A percentile compares a stretch with the other conserved stretches of the same genome.
Conservation (phyloP, 1,140 invertebrate genomes). For the Belonocnema kinseyi region DNA sequence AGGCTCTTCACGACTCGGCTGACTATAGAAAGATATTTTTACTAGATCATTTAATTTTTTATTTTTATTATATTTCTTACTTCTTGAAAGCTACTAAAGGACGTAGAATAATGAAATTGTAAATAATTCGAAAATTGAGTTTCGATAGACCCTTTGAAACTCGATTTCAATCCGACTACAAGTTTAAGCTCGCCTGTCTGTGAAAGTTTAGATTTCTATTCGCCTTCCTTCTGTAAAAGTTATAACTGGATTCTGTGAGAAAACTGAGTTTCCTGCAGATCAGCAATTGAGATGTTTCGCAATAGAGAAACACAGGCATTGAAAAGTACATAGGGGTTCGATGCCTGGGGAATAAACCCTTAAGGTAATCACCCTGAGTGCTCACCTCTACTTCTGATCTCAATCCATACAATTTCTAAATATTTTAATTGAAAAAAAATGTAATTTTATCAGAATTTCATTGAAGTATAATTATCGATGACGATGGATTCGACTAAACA, state of each 20-base stretch:
- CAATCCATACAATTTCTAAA: too few relatives aligned
- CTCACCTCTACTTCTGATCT: neutral
- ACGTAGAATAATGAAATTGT: neutral
- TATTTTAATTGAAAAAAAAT: too few relatives aligned
- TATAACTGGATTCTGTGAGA: slow-evolving; percentile 2
- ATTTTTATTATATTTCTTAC: too few relatives aligned
- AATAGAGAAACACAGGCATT: neutral
- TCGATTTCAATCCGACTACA: slow-evolving; percentile 15
- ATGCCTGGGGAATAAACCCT: neutral
- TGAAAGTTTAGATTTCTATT: slow-evolving; percentile 30
- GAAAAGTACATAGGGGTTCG: neutral
- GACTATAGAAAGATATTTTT: neutral
- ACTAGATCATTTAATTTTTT: neutral
- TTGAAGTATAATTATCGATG: too few relatives aligned
- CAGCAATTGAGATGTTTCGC: slow-evolving; percentile 22
- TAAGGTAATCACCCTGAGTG: neutral
- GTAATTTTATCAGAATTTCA: too few relatives aligned
- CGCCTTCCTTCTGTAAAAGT: slow-evolving; percentile 12
- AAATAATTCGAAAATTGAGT: neutral
- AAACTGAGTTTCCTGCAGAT: slow-evolving; percentile 17
- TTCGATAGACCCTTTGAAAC: neutral
- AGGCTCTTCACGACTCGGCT: neutral
- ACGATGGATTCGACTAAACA: too few relatives aligned
- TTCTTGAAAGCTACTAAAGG: neutral
- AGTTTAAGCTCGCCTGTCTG: slow-evolving; percentile 1